phyloP scores from a whole-genome alignment of 2,113 vertebrate genomes.

The Cisticola juncidis region DNA sequence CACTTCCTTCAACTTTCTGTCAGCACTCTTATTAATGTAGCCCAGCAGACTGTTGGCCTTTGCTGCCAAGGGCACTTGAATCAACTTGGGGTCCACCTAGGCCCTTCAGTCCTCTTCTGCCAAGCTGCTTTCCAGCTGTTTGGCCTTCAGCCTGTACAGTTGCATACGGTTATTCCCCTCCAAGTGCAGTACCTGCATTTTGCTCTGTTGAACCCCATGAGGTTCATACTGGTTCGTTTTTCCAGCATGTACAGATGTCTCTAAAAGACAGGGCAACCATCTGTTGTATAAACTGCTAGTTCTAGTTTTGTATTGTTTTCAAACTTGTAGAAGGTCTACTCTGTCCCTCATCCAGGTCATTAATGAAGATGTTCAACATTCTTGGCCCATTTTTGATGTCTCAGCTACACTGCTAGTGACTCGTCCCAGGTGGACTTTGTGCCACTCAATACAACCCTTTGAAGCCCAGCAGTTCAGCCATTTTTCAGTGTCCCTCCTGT shows the following conservation, averaged over 20 bases:
- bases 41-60: neutral
- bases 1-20: neutral
- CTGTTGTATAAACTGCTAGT: neutral
- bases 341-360: neutral
- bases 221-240: neutral
- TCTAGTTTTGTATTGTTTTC: neutral
- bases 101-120: neutral
- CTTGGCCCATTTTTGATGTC: neutral
- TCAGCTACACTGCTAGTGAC: accelerated
- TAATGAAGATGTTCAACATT: neutral
- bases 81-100: neutral
- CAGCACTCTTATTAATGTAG: neutral
- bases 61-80: neutral
- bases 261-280: neutral
- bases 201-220: neutral
- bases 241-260: neutral
- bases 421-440: neutral
- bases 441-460: neutral
- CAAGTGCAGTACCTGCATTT: neutral
- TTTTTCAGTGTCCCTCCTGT: neutral
- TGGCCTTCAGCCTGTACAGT: neutral
- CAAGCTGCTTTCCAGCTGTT: neutral
- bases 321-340: neutral
- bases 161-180: neutral
- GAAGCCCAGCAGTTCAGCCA: neutral